Conservation (phyloP, 1,140 invertebrate genomes). For the Magallana gigas region DNA sequence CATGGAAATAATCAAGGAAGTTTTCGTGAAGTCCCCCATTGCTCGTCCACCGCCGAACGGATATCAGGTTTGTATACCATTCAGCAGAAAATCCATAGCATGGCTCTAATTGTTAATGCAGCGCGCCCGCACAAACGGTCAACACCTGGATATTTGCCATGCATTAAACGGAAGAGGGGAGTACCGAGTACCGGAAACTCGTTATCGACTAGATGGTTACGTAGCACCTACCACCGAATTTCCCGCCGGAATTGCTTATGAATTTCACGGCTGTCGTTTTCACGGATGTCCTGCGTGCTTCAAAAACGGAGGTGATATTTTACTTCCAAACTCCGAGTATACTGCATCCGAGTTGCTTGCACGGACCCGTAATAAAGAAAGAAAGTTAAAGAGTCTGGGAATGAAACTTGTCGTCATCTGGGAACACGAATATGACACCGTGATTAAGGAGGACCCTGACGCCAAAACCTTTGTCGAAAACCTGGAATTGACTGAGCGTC, state of each 20-base stretch:
- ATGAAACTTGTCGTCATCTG: conserved; percentile 47
- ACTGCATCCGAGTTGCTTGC: conserved; percentile 53
- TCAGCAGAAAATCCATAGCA: conserved; percentile 42
- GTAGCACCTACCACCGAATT: conserved; percentile 28
- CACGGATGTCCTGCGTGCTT: conserved; percentile 51
- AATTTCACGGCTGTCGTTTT: conserved; percentile 62
- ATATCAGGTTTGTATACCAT: conserved; percentile 13
- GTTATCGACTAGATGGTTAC: conserved; percentile 57
- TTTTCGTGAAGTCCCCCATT: conserved; percentile 42
- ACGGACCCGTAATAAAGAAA: conserved; percentile 47
- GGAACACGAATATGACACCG: conserved; percentile 60
- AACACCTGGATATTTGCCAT: conserved; percentile 38
- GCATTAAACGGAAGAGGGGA: conserved; percentile 51
- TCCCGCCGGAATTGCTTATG: conserved; percentile 49
- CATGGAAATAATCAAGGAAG: neutral
- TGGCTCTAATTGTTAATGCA: conserved; percentile 52
- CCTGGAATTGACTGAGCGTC: neutral
- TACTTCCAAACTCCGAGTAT: conserved; percentile 42
- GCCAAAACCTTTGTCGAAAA: conserved; percentile 6
- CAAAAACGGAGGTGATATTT: neutral
- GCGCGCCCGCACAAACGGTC: neutral
- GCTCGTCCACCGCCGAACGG: conserved; percentile 42
- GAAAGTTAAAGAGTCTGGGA: conserved; percentile 37
- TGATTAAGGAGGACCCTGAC: conserved; percentile 47
- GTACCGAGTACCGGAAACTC: conserved; percentile 39